phyloP scores from a whole-genome alignment of 92 coral and sea anemone species.

The Metridium senile region DNA sequence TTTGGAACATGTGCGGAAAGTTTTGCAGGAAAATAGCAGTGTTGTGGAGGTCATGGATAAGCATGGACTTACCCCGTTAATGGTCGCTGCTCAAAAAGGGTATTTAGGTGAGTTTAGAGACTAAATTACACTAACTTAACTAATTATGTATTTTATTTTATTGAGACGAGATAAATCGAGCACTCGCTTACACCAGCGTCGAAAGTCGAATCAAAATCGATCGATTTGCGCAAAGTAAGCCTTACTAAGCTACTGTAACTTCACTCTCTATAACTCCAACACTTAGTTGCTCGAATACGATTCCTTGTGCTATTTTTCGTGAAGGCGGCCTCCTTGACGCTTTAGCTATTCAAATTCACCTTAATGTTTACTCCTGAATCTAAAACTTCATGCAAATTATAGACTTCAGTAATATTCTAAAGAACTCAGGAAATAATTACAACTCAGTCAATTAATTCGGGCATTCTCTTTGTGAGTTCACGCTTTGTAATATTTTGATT shows the following conservation, averaged over 20 bases:
- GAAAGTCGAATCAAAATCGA: no score
- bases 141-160: no score
- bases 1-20: slow-evolving; percentile 74
- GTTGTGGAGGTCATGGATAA: slow-evolving; percentile 96
- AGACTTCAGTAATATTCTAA: background rate
- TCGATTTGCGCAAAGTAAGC: no score
- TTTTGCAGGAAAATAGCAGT: slow-evolving; percentile 75
- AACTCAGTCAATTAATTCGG: background rate
- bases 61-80: slow-evolving; percentile 87
- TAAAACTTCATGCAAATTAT: background rate
- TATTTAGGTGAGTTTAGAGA: slow-evolving; percentile 52
- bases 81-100: slow-evolving; percentile 88
- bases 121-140: no score
- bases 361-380: background rate
- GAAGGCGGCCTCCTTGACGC: background rate
- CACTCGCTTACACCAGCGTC: no score
- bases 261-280: no score
- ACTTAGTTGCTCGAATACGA: no score
- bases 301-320: no score
- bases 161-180: no score
- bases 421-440: background rate
- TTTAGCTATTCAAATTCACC: background rate
- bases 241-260: no score
- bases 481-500: background rate
- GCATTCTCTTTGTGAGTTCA: background rate